Evolutionary conservation across 2,797 vertebrate species (phyloP).

Genomic region (Gorsachius magnificus): DNA sequence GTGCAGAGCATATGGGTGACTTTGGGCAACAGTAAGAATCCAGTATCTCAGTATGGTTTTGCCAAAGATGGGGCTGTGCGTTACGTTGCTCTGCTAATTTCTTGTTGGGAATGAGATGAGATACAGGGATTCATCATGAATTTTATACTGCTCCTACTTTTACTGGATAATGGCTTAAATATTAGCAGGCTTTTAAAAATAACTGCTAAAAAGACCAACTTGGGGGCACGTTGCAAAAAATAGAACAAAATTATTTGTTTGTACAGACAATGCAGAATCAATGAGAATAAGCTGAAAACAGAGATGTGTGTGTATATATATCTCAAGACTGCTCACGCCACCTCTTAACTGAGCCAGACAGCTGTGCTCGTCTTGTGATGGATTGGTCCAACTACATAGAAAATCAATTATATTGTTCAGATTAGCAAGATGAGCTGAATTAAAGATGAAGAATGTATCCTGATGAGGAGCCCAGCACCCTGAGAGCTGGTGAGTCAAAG

Average conservation of each 20-base stretch:
- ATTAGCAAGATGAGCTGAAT: neutral
- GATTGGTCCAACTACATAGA: neutral
- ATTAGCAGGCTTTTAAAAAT: slow-evolving; percentile 10
- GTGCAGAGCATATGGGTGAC: neutral
- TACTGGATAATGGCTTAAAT: neutral
- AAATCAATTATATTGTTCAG: slow-evolving; percentile 44
- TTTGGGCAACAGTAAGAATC: neutral
- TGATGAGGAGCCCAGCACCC: neutral
- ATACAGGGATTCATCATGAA: neutral
- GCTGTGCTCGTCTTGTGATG: neutral
- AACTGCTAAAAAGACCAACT: neutral
- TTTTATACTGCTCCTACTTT: neutral
- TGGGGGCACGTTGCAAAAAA: neutral
- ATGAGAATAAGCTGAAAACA: neutral
- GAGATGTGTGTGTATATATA: neutral
- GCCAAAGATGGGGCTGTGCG: neutral
- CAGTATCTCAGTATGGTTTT: neutral
- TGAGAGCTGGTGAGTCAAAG: neutral
- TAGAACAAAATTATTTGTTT: neutral
- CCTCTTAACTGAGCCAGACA: slow-evolving; percentile 25
- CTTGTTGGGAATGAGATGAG: neutral
- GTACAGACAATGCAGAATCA: slow-evolving; percentile 22
- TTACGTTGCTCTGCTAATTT: neutral
- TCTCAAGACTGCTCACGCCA: neutral
- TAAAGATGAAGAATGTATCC: neutral